phyloP scores from a whole-genome alignment of 2,797 vertebrate genomes.

The Sebastes vulpes region DNA sequence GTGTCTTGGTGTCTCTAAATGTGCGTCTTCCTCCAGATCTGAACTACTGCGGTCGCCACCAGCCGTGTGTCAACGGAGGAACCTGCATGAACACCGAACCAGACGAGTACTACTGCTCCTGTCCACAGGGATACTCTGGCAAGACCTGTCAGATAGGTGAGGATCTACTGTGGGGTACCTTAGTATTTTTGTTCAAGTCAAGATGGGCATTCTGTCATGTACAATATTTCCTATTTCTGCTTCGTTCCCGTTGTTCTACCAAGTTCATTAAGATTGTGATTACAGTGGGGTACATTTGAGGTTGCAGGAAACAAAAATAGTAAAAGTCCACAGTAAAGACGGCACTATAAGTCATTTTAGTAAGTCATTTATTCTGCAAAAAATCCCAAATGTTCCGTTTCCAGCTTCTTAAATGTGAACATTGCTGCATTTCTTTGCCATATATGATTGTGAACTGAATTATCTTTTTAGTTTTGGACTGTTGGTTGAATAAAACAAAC shows the following conservation, averaged over 20 bases:
- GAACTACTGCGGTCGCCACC: constrained; percentile 96
- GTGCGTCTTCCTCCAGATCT: constrained; percentile 85
- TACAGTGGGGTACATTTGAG: background rate
- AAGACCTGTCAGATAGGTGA: constrained; percentile 93
- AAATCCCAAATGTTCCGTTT: fast-evolving
- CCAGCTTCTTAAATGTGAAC: background rate
- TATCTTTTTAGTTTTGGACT: background rate
- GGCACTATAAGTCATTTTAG: background rate
- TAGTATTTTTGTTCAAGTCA: background rate
- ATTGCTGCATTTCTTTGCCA: background rate
- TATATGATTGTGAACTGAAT: background rate
- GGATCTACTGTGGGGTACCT: too few relatives aligned
- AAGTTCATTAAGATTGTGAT: background rate
- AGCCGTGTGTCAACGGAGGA: constrained; percentile 93
- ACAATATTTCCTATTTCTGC: background rate
- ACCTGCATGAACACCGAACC: constrained; percentile 97
- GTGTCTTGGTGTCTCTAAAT: background rate
- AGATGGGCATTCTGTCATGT: background rate
- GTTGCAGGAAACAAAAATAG: background rate
- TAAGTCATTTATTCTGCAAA: background rate
- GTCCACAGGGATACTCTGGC: constrained; percentile 93
- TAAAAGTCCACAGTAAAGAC: background rate
- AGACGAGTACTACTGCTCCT: constrained; percentile 91
- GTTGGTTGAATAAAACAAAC: background rate
- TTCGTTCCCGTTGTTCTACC: background rate